Conservation (phyloP, 92 coral and sea anemone species). For the Epizoanthus scotinus region DNA sequence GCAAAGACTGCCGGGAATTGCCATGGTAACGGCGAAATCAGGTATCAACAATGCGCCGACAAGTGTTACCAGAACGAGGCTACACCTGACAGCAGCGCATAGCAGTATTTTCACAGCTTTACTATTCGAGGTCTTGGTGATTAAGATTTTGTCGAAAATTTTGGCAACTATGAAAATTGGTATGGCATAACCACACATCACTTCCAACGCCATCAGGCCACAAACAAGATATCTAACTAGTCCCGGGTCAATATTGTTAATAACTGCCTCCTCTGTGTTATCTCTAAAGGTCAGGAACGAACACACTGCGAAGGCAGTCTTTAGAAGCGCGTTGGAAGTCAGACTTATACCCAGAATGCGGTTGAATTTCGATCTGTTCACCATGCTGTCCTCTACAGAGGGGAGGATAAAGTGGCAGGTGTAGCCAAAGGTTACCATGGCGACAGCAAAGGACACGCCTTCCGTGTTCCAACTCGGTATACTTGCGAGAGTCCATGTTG, state of each 20-base stretch:
- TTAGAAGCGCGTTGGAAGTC: constrained; percentile 29
- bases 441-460: constrained; percentile 24
- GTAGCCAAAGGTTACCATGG: constrained; percentile 39
- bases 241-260: constrained; percentile 40
- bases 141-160: constrained; percentile 3
- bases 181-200: constrained; percentile 35
- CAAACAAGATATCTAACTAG: constrained; percentile 11
- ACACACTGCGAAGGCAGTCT: constrained; percentile 34
- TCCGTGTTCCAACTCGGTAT: constrained; percentile 32
- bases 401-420: constrained; percentile 36
- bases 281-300: constrained; percentile 23
- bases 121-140: neutral
- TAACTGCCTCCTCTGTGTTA: constrained; percentile 32
- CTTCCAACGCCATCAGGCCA: constrained; percentile 34
- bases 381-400: constrained; percentile 39
- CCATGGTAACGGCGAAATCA: constrained; percentile 30
- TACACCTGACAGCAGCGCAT: constrained; percentile 4
- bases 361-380: constrained; percentile 25
- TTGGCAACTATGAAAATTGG: constrained; percentile 26
- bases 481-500: constrained; percentile 24
- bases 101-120: constrained; percentile 5
- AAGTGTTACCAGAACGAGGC: constrained; percentile 31
- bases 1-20: constrained; percentile 42
- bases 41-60: constrained; percentile 23
- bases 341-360: constrained; percentile 31